These are phyloP conservation scores for Pandemis heparana DNA, from an alignment of 2,888 invertebrate species.

Conservation along the genomic window DNA sequence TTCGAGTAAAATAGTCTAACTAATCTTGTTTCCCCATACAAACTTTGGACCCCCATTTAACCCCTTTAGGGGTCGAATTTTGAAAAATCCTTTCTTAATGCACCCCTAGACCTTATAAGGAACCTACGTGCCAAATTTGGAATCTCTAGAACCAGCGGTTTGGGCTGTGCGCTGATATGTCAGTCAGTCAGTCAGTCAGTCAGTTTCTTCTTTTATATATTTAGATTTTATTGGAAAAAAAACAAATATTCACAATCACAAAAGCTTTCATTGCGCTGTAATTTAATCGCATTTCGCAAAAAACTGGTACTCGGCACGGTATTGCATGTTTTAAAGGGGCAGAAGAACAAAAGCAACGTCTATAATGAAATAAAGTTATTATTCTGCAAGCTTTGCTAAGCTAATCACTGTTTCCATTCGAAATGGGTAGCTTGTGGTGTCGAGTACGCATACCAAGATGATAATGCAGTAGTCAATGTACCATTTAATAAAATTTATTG, in stretches of 20 bases:
- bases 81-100: too few species aligned
- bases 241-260: background rate
- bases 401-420: slow-evolving; percentile 34
- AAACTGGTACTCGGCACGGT: background rate
- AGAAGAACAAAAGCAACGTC: background rate
- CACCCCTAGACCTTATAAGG: too few species aligned
- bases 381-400: slow-evolving; percentile 29
- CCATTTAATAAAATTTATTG: background rate
- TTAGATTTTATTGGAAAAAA: background rate
- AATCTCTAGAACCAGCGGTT: too few species aligned
- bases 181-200: too few species aligned
- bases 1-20: too few species aligned
- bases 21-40: too few species aligned
- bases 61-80: too few species aligned
- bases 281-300: background rate
- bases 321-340: background rate
- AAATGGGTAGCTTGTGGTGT: slow-evolving; percentile 22
- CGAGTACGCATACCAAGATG: slow-evolving; percentile 2
- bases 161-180: too few species aligned
- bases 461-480: background rate
- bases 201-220: too few species aligned
- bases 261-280: background rate
- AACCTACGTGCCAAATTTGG: too few species aligned
- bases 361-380: slow-evolving; percentile 17
- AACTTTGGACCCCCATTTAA: too few species aligned